Evolutionary conservation across 2,888 invertebrate genomes (phyloP), one percentile per base, ranked within the genome.

Genomic region (Tinea pellionella): DNA sequence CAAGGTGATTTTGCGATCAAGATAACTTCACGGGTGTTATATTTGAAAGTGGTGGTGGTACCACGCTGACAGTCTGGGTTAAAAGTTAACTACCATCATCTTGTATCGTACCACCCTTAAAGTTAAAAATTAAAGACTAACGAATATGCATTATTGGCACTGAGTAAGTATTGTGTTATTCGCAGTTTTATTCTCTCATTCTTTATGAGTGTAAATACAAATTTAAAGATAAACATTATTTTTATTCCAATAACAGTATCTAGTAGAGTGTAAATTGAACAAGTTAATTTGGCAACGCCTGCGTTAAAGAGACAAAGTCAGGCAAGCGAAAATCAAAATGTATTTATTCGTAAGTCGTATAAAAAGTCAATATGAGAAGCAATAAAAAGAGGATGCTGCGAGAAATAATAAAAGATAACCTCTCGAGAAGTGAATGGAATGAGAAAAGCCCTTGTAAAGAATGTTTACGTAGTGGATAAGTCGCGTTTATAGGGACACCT

Each of bases 341-440:
- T 85, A 87, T 87, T 86, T 87, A 87, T 87, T 85, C 86, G 70
- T 70, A 72, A 69, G 73, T 75, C 74, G 83, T 77, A 85, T 84
- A 87, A 86, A 87, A 87, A 86, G 85, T 82, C 87, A 86, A 87
- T 86, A 87, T 85, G 82, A 78, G 77, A 75, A 81, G 85, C 83
- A 82, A 82, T 82, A 82, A 82, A 80, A 81, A 74, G 79, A 74
- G 80, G 77, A 80, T 79, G 77, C 75, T 69, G 78, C 69, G 77
- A 77, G 80, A 81, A 81, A 81, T 81, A 81, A 85, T 85, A 84
- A 86, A 84, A 85, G 82, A 84, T 85, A 86, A 86, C 85, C 85
- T 84, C 80, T 74, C 70, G 71, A 70, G 70, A 69, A 84, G 80
- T 83, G 86, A 84, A 83, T 83, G 74, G 80, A 80, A 79, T 75